Percentiles rank a stretch among this genome's conserved stretches.
Conservation (phyloP, 2,113 vertebrate genomes). For the Myotis davidii region DNA sequence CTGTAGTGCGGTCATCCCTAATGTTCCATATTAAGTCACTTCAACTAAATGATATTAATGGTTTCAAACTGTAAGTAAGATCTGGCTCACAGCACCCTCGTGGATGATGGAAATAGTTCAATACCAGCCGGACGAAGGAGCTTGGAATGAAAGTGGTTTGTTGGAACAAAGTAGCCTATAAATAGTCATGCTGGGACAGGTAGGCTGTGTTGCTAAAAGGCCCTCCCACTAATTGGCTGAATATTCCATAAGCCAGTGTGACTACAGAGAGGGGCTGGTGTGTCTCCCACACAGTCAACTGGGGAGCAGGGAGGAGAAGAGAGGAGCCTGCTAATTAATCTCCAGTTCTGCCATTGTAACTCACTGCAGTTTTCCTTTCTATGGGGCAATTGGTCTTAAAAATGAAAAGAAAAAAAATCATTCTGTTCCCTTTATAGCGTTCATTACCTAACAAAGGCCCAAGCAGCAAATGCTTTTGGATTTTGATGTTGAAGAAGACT, state of each 20-base stretch:
- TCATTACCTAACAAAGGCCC: slow-evolving; percentile 20
- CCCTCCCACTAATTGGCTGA: slow-evolving; percentile 45
- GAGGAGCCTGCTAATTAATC: slow-evolving; percentile 56
- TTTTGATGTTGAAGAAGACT: slow-evolving; percentile 13
- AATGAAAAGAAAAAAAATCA: slow-evolving; percentile 6
- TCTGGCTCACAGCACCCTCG: neutral
- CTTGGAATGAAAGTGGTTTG: slow-evolving; percentile 57
- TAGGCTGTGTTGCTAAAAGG: slow-evolving; percentile 27
- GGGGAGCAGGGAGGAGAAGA: neutral
- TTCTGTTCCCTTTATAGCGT: neutral
- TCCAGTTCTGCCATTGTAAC: neutral
- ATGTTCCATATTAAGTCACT: neutral
- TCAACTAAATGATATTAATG: slow-evolving; percentile 35
- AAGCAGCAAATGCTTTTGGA: neutral
- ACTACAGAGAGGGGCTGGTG: neutral
- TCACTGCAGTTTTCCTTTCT: slow-evolving; percentile 22
- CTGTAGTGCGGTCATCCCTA: neutral
- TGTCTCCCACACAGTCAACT: neutral
- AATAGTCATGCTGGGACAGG: slow-evolving; percentile 60
- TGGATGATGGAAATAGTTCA: neutral
- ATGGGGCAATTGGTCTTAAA: slow-evolving; percentile 36
- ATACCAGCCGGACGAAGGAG: slow-evolving; percentile 23
- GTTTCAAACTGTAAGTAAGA: slow-evolving; percentile 36
- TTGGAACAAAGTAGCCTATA: slow-evolving; percentile 70
- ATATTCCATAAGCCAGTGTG: slow-evolving; percentile 42